A percentile compares a stretch with the other conserved stretches of the same genome.
Conservation (phyloP, 2,888 invertebrate species). For the Meta bourneti region DNA sequence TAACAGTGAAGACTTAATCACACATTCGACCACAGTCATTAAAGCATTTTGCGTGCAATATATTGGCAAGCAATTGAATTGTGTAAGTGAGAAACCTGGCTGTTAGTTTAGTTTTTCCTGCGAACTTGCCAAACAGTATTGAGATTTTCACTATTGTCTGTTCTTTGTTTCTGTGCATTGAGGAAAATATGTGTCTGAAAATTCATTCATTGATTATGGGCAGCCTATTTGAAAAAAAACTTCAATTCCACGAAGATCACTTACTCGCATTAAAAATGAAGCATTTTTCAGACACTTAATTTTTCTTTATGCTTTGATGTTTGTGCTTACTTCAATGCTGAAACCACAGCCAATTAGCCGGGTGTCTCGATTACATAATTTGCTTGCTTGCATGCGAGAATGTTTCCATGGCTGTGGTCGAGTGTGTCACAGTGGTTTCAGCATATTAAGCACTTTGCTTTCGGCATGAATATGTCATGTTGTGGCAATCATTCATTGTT, state of each 20-base stretch:
- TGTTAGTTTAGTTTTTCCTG: not conserved
- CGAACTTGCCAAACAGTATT: constrained; percentile 47
- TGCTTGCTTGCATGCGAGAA: constrained; percentile 71
- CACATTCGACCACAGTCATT: constrained; percentile 67
- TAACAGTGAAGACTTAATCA: not conserved
- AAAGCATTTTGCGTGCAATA: constrained; percentile 56
- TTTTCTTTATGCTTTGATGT: not conserved
- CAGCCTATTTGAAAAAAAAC: not conserved
- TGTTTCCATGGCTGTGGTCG: constrained; percentile 54
- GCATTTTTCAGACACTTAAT: not conserved
- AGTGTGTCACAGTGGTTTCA: constrained; percentile 64
- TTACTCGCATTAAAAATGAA: not conserved
- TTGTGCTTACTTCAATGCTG: constrained; percentile 53
- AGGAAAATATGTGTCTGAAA: constrained; percentile 2
- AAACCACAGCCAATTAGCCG: constrained; percentile 59
- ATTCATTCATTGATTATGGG: not conserved
- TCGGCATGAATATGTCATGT: constrained; percentile 1
- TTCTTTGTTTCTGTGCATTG: not conserved
- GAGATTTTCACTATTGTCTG: not conserved
- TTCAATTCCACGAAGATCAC: not conserved
- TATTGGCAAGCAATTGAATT: constrained; percentile 54
- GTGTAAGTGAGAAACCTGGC: constrained; percentile 45
- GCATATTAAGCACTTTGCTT: constrained; percentile 46
- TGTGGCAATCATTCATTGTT: not conserved
- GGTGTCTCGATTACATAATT: constrained; percentile 41